Evolutionary conservation across 2,797 vertebrate species (phyloP), one percentile per base, ranked within the genome.

Genomic region (Trematomus bernacchii): DNA sequence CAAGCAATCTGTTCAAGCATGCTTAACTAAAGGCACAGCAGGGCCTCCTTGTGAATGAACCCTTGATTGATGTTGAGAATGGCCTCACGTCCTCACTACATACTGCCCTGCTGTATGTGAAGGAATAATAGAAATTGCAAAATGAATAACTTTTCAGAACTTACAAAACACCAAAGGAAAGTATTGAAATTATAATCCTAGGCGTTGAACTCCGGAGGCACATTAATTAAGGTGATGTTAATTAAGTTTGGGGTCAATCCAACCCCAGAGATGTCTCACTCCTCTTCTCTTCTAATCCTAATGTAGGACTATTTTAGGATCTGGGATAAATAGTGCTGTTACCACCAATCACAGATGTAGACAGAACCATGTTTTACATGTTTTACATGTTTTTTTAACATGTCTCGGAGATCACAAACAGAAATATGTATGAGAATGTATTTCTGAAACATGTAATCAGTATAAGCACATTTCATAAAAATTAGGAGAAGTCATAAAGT

Each of bases 1-100:
- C 15, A 37, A 54, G 13, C n/a, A 70, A 55, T 10, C 43, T 50
- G 27, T 4, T 68, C 16, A 57, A 44, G 51, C 30, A 53, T 33
- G 43, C 48, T 73, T 48, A 50, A 53, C 23, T 6, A 40, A 47
- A 61, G 40, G 14, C 57, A 43, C 42, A 63, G 60, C 46, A 23
- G 6, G 46, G 23, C 27, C 30, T 53, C 21, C 30, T 3, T 6
- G 14, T 4, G 3, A 60, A 33, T 33, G 5, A 60, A 55, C 30
- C 16, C 2, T 37, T 66, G 23, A 15, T 30, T 55, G 62, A 7
- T 47, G 27, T 59, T 42, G 4, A 27, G 54, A 61, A 21, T 3
- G 42, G 0, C 19, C 66, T 14, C 51, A 27, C 10, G 10, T 48
- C 12, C 43, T 18, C 2, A 8, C 13, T 30, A 21, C 14, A 23